These are phyloP conservation scores for Larimichthys crocea DNA, from an alignment of 2,113 vertebrate species.

Conservation along the genomic window DNA sequence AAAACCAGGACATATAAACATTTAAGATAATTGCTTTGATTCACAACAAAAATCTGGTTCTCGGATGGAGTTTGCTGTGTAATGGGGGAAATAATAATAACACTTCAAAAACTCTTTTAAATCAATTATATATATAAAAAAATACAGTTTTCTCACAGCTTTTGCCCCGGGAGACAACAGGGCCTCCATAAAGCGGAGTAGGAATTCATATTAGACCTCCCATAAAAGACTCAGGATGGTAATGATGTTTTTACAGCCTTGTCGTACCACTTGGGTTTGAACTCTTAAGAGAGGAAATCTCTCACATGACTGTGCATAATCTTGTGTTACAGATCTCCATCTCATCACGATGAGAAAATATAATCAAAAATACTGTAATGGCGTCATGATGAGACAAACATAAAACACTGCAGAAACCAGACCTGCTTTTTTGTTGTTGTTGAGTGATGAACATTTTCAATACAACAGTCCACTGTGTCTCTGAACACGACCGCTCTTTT, in stretches of 20 bases:
- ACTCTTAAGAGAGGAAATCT: constrained; percentile 31
- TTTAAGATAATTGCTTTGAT: constrained; percentile 26
- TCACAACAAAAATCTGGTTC: constrained; percentile 11
- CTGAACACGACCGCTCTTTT: neutral
- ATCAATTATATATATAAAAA: neutral
- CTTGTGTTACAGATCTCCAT: neutral
- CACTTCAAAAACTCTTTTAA: constrained; percentile 4
- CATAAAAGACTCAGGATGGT: constrained; percentile 32
- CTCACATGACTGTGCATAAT: constrained; percentile 26
- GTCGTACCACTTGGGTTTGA: constrained; percentile 23
- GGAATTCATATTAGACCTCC: constrained; percentile 28
- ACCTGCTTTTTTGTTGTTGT: neutral
- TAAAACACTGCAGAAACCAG: neutral
- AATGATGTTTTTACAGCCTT: constrained; percentile 27
- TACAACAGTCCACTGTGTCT: neutral
- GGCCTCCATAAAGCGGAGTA: constrained; percentile 14
- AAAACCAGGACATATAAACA: constrained; percentile 22
- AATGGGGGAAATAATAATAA: neutral
- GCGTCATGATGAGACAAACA: neutral
- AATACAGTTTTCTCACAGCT: constrained; percentile 23
- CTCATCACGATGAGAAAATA: constrained; percentile 11
- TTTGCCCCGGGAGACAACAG: constrained; percentile 27
- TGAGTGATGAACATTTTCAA: neutral
- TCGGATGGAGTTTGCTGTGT: neutral
- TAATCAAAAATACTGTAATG: neutral